Conservation (phyloP, 2,113 vertebrate genomes). For the Probosciger aterrimus region DNA sequence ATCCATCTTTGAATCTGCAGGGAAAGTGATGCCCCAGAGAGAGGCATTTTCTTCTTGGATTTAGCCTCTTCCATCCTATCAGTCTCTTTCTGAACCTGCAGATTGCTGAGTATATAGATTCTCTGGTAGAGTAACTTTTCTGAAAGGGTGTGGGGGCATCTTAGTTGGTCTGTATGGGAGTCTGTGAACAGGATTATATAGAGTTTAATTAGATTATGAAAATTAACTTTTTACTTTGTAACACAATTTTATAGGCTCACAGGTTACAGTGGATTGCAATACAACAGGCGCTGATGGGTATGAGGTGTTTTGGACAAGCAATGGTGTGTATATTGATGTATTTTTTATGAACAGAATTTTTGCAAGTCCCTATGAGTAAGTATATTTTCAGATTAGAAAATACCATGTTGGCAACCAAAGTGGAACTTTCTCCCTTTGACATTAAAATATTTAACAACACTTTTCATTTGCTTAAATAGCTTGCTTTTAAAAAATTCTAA, state of each 20-base stretch:
- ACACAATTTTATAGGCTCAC: conserved; percentile 74
- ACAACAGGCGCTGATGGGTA: conserved; percentile 63
- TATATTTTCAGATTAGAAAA: conserved; percentile 36
- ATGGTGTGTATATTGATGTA: not conserved
- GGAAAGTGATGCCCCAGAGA: not conserved
- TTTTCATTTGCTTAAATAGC: not conserved
- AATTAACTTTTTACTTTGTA: conserved; percentile 23
- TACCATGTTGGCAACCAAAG: not conserved
- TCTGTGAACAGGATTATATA: not conserved
- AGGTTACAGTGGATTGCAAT: conserved; percentile 74
- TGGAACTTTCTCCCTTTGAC: not conserved
- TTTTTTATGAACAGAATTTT: conserved; percentile 41
- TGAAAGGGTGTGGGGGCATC: not conserved
- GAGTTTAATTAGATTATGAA: not conserved
- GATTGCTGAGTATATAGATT: not conserved
- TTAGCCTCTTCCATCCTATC: not conserved
- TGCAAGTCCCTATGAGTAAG: conserved; percentile 47
- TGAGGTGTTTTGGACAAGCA: conserved; percentile 55
- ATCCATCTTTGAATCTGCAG: not conserved
- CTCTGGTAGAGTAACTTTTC: not conserved
- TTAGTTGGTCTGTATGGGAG: not conserved
- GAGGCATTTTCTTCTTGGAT: not conserved
- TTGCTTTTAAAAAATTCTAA: not conserved
- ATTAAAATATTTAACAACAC: not conserved
- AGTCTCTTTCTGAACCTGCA: not conserved